Evolutionary conservation across 2,113 vertebrate species (phyloP), one percentile per base, ranked within the genome.

Genomic region (Syrmaticus mikado): DNA sequence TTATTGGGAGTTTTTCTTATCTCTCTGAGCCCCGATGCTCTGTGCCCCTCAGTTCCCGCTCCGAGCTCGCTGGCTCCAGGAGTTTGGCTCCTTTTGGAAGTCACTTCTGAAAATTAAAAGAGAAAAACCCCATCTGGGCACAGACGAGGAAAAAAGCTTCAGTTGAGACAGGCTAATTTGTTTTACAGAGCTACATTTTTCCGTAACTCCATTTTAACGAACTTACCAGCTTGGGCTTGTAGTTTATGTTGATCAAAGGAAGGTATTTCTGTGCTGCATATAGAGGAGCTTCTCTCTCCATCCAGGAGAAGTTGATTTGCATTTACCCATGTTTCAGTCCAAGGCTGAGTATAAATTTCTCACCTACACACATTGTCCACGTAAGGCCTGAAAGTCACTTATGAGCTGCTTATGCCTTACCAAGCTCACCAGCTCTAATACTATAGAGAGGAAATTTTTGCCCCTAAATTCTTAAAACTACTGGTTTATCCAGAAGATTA

Each of bases 211-310:
- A 2, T 5, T 87, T 82, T 94, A 93, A 96, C 40, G 43, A 71
- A 94, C 45, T 96, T 93, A 90, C 74, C 93, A 88, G 84, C 81
- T 92, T 11, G 17, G 45, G 57, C 61, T 92, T 91, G 10, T 62
- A 67, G 94, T 74, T 93, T 92, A 41, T 45, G 48, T 87, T 95
- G 94, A 94, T 95, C 78, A 97, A 87, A 97, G 88, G 53, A 91
- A 72, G 2, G 0, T 70, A 64, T 91, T 91, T 83, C 80, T 80
- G 64, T 67, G 60, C 68, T 71, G 57, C 72, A 16, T 78, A 86
- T 30, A 82, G 36, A 72, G 25, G 13, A 52, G 8, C 60, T 87
- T 52, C 87, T 46, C 18, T 79, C 66, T 94, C 20, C 71, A 53
- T 81, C 75, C 91, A 55, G 53, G 68, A 65, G 79, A 87, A 36